Conservation (phyloP, 2,797 vertebrate genomes). For the Siniperca obscura region DNA sequence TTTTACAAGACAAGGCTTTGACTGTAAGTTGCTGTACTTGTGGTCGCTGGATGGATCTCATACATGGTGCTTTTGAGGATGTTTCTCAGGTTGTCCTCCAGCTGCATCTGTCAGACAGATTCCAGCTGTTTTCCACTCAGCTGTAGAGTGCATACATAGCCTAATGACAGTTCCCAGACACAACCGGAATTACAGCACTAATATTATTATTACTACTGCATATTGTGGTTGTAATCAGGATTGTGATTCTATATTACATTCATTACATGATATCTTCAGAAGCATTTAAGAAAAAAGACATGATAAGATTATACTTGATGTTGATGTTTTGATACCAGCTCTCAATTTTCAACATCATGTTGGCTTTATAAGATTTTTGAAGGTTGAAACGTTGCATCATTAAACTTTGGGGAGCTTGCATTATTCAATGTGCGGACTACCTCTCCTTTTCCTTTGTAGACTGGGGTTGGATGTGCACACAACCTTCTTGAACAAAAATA, state of each 20-base stretch:
- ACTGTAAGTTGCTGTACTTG: slow-evolving; percentile 53
- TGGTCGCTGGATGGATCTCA: slow-evolving; percentile 65
- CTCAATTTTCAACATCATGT: not conserved
- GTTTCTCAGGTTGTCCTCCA: slow-evolving; percentile 67
- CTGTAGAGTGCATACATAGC: slow-evolving; percentile 15
- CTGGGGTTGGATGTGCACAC: not conserved
- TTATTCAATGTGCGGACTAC: not conserved
- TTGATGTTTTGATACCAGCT: not conserved
- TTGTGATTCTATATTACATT: not conserved
- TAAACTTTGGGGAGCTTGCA: not conserved
- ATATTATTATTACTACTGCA: not conserved
- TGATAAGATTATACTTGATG: not conserved
- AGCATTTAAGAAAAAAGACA: not conserved
- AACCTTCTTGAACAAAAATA: not conserved
- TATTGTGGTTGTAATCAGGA: not conserved
- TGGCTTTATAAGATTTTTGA: not conserved
- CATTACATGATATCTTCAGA: not conserved
- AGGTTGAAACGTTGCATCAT: not conserved
- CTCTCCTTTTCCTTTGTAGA: not conserved
- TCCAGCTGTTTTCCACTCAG: slow-evolving; percentile 54
- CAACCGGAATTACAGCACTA: not conserved
- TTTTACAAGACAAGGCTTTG: slow-evolving; percentile 53
- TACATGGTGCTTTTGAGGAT: slow-evolving; percentile 62
- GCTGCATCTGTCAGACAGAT: slow-evolving; percentile 66
- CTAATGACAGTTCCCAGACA: slow-evolving; percentile 26